Evolutionary conservation across 2,113 vertebrate genomes (phyloP), one percentile per base, ranked within the genome.

Genomic region (Erinaceus europaeus): DNA sequence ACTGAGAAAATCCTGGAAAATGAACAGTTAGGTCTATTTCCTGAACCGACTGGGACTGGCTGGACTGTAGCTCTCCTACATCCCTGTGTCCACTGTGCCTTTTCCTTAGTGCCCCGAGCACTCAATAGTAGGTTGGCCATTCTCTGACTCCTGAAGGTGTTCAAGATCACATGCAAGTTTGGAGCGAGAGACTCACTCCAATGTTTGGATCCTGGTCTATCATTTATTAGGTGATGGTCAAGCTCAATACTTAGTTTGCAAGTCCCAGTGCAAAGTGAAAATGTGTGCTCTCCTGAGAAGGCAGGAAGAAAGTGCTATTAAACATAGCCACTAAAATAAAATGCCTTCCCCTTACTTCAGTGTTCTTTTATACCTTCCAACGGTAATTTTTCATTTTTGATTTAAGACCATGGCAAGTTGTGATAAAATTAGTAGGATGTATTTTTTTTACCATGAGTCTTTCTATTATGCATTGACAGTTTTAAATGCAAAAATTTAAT

Each of bases 401-500:
- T 67, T 67, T 71, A 64, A 75, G 57, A 55, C 17, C 27, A 72
- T 89, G 62, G 34, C 53, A 75, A 85, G 59, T 76, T n/a, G 75
- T 61, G 25, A 38, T 81, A 36, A 82, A 89, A 62, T 23, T 42
- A 46, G 79, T n/a, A 72, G 74, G 1, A 86, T 80, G 20, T 50
- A 64, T 27, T 83, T n/a, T 83, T n/a, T 27, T 71, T 57, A 67
- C 14, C 53, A 59, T 38, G 57, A 64, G 42, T 50, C 68, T 77
- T 73, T 84, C 13, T 21, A 38, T 57, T 61, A 10, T 61, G 6
- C 1, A 14, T n/a, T 82, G 67, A 18, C 27, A 20, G 25, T 88
- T 87, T 85, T 85, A 79, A 89, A 65, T 75, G 71, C 61, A 72
- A 53, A 67, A 38, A 10, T 55, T 38, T 64, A 38, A 65, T 29